Percentiles rank a stretch among this genome's conserved stretches.
These are phyloP conservation scores for Raja brachyura DNA, from an alignment of 2,113 vertebrate genomes.

Conservation along the genomic window DNA sequence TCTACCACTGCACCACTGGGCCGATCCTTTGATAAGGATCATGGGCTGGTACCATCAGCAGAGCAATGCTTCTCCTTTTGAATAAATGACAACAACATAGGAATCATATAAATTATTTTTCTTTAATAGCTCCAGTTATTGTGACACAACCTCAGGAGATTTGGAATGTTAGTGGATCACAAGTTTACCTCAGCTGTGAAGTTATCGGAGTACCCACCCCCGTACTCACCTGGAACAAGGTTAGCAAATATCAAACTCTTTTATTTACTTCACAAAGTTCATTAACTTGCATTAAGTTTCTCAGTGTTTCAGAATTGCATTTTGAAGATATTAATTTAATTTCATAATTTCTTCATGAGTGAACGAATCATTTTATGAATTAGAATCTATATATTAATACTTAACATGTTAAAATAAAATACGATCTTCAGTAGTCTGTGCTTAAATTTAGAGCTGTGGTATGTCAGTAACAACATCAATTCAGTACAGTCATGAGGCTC, in stretches of 20 bases:
- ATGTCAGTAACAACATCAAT: not conserved
- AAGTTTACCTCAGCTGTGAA: conserved; percentile 87
- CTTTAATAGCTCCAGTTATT: conserved; percentile 67
- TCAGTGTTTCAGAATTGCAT: not conserved
- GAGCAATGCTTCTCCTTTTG: not conserved
- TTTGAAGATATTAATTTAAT: not conserved
- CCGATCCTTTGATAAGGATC: too few species aligned
- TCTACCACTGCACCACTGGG: too few species aligned
- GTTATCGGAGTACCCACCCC: conserved; percentile 84
- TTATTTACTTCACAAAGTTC: not conserved
- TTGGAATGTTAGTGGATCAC: conserved; percentile 80
- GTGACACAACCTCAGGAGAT: conserved; percentile 79
- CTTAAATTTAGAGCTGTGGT: not conserved
- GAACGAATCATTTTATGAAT: not conserved
- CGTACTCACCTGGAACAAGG: conserved; percentile 88
- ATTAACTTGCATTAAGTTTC: not conserved
- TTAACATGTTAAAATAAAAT: not conserved
- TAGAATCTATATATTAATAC: not conserved
- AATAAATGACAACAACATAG: not conserved
- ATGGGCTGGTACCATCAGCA: too few species aligned
- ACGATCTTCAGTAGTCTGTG: not conserved
- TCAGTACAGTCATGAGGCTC: not conserved
- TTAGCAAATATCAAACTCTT: conserved; percentile 44
- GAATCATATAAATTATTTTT: conserved; percentile 35
- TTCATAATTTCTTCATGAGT: not conserved